Base-by-base conservation (phyloP, 2,113 vertebrate genomes). In the Caranx ignobilis region DNA sequence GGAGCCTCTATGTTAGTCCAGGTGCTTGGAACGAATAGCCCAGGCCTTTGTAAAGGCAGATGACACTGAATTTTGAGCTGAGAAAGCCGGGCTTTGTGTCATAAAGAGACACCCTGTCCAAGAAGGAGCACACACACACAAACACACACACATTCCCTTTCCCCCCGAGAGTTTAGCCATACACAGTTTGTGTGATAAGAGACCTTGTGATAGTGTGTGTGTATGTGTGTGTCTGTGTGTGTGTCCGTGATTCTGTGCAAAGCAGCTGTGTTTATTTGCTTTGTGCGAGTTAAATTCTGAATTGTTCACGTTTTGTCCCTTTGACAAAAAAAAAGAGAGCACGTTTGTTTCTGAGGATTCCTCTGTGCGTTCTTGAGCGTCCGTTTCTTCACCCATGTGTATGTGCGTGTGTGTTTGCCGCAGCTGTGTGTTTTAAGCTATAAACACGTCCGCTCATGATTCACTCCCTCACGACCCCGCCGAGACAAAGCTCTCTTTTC, bases 401-500 rank as follows among this genome's bases (percentile, higher is more conserved):
- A 64, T 64, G 83, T 77, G 63, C 69, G 81, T n/a, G 68, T 60
- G 71, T 52, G 63, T 85, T 48, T 69, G 81, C 64, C 81, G 80
- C 90, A 90, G 93, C 92, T 94, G 92, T 92, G 92, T 93, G 92
- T 93, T 90, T 92, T 68, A 80, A 92, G 92, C 90, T 85, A 85
- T 93, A 95, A 96, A 95, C 94, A 95, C 57, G 88, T 94, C 88
- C 90, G 77, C 91, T 82, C 83, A 93, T 93, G 85, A 91, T 95
- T 91, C 89, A 89, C 90, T 87, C 91, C 91, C 94, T 88, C 87
- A 86, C 86, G 92, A 87, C 92, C 93, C 92, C 89, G 88, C 81
- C 88, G 87, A 93, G 90, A 89, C 92, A 86, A 92, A 92, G 79
- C 93, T 90, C 89, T 87, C 89, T 95, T 94, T 97, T 97, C 96